Evolutionary conservation across 2,888 invertebrate genomes (phyloP).

Genomic region (Acanthopleura granulata): DNA sequence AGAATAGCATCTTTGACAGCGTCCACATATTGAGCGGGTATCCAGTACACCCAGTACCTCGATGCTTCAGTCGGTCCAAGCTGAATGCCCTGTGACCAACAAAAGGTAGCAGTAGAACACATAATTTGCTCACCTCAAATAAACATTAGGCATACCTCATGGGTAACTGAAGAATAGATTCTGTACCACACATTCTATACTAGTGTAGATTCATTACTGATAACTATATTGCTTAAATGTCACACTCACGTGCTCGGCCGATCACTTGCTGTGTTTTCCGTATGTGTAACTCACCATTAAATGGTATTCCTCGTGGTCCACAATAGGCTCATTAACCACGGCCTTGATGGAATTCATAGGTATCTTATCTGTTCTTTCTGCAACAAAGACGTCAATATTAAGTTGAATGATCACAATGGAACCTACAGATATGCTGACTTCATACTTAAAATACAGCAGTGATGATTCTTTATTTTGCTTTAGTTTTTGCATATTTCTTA

Average conservation of each 20-base stretch:
- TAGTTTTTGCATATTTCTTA: no score
- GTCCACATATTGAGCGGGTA: conserved; percentile 86
- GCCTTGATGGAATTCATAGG: conserved; percentile 91
- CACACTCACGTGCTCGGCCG: no score
- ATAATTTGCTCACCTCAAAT: no score
- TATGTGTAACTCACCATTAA: conserved; percentile 79
- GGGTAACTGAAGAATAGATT: no score
- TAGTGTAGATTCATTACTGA: no score
- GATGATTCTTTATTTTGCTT: no score
- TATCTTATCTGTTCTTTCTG: conserved; percentile 90
- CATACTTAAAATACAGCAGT: no score
- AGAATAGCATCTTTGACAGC: conserved; percentile 92
- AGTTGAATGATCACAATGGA: no score
- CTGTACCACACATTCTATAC: no score
- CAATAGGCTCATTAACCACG: conserved; percentile 84
- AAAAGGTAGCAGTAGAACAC: background rate
- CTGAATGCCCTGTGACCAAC: conserved; percentile 80
- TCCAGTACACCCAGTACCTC: conserved; percentile 94
- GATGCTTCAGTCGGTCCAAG: conserved; percentile 92
- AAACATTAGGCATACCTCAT: no score
- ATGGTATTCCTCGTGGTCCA: conserved; percentile 91
- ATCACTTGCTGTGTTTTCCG: background rate
- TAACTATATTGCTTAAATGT: no score
- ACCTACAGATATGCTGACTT: no score
- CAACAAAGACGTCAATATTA: conserved; percentile 21